These are phyloP conservation scores for Arizona elegans DNA, from an alignment of 2,113 vertebrate species.

Conservation along the genomic window DNA sequence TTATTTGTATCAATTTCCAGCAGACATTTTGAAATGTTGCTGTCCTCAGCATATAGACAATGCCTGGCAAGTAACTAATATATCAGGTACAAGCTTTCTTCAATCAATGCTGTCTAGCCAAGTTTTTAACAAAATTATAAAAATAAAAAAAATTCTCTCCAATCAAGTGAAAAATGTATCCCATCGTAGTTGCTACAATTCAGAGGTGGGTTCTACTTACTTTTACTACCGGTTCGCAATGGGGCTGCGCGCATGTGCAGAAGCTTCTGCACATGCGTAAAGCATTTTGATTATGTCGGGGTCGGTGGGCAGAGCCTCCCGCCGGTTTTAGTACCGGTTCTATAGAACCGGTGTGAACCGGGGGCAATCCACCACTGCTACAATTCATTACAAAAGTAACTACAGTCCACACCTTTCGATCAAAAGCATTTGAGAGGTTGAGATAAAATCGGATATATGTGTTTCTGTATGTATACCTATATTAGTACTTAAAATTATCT, in stretches of 20 bases:
- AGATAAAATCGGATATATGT: not conserved
- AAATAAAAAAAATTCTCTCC: conserved; percentile 20
- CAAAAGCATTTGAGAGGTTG: not conserved
- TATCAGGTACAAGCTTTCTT: conserved; percentile 16
- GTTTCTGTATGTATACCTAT: not conserved
- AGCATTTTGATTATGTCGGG: too few species aligned
- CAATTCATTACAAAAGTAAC: not conserved
- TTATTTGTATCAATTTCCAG: conserved; percentile 3
- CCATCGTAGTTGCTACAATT: not conserved
- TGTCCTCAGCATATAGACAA: conserved; percentile 10
- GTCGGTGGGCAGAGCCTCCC: too few species aligned
- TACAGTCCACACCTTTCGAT: not conserved
- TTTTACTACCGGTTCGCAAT: too few species aligned
- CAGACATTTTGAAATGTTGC: conserved; percentile 18
- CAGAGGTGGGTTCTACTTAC: not conserved
- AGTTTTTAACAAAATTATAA: conserved; percentile 28
- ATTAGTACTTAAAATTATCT: not conserved
- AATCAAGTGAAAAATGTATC: conserved; percentile 4
- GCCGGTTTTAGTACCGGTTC: too few species aligned
- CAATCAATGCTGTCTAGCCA: conserved; percentile 18
- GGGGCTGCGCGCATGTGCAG: too few species aligned
- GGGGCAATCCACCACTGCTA: not conserved
- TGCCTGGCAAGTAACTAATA: conserved; percentile 10
- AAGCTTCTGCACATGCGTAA: too few species aligned
- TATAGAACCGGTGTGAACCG: too few species aligned